Conservation (phyloP, 2,797 vertebrate genomes). For the Pseudochaenichthys georgianus region DNA sequence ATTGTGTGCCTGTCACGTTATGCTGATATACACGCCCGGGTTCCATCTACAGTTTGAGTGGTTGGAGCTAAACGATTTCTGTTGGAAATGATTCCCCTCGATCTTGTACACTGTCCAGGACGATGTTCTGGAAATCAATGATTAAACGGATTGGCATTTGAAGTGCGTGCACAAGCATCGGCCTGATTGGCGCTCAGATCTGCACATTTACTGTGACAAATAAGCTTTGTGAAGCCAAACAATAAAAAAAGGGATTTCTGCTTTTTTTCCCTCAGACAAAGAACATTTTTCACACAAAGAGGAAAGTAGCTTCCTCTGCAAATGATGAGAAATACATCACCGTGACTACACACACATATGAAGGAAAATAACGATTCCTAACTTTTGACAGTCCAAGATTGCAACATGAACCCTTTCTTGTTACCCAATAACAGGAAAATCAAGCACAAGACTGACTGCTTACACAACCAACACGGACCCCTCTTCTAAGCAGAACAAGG, state of each 20-base stretch:
- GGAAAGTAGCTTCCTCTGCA: constrained; percentile 39
- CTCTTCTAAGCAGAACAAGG: constrained; percentile 8
- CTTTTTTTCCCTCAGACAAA: constrained; percentile 26
- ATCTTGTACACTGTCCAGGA: constrained; percentile 7
- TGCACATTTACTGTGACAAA: constrained; percentile 27
- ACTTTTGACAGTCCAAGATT: constrained; percentile 47
- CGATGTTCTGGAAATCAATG: constrained; percentile 26
- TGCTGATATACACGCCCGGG: constrained; percentile 71
- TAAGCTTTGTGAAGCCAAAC: constrained; percentile 4
- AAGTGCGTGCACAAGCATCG: background rate
- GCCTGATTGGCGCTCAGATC: background rate
- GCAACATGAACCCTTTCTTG: constrained; percentile 54
- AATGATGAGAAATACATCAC: constrained; percentile 49
- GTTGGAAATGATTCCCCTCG: constrained; percentile 16
- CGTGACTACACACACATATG: constrained; percentile 27
- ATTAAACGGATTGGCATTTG: constrained; percentile 16
- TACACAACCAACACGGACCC: constrained; percentile 1
- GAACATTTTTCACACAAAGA: constrained; percentile 29
- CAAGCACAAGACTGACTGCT: constrained; percentile 46
- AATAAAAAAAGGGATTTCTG: constrained; percentile 27
- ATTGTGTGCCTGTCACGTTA: constrained; percentile 86
- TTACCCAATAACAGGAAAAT: constrained; percentile 68
- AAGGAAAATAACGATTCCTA: constrained; percentile 32
- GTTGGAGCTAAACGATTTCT: constrained; percentile 44
- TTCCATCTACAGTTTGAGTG: constrained; percentile 64